Base-by-base conservation (phyloP, 1,140 invertebrate species). In the Apis mellifera region DNA sequence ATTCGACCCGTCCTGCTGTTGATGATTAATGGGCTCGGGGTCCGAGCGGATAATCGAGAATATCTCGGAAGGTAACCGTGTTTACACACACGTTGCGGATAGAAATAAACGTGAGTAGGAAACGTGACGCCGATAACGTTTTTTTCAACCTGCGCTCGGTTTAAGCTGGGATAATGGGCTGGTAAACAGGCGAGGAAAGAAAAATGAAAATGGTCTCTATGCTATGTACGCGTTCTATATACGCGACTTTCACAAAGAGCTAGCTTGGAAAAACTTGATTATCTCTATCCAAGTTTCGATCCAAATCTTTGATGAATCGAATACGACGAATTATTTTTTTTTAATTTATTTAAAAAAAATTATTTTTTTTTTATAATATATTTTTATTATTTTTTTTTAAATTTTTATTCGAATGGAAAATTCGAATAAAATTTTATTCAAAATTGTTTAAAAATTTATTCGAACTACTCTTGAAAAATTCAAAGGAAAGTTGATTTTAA, bases 21-120 rank as follows among this genome's bases (percentile, higher is more conserved):
- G n/a, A 21, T 83, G 77, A 83, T 83, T 83, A 83, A 83, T 73
- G 66, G 82, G 82, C 15, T 23, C 60, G 26, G 59, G 42, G 68
- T 54, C 32, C 2, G 48, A 79, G 42, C 59, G 69, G 8, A 3
- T 23, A 79, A 72, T 72, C 54, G 69, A 71, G 77, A 55, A 79
- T 55, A 57, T 42, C 54, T 50, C 26, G 77, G 71, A 66, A 78
- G 42, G 69, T 79, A 72, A 79, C 65, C 52, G 42, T 72, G 60
- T 65, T 13, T 59, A 79, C 76, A 80, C 69, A 72, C 57, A 62
- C 60, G 26, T 70, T 15, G 50, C 12, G 12, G 80, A 50, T 69
- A 55, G 64, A 54, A 77, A 82, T 78, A 65, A 66, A 42, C 21
- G 62, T 66, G 23, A 42, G 32, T 42, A 42, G 32, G 71, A 75